Base-by-base conservation (phyloP, 92 coral and sea anemone species). In the Paramuricea clavata region DNA sequence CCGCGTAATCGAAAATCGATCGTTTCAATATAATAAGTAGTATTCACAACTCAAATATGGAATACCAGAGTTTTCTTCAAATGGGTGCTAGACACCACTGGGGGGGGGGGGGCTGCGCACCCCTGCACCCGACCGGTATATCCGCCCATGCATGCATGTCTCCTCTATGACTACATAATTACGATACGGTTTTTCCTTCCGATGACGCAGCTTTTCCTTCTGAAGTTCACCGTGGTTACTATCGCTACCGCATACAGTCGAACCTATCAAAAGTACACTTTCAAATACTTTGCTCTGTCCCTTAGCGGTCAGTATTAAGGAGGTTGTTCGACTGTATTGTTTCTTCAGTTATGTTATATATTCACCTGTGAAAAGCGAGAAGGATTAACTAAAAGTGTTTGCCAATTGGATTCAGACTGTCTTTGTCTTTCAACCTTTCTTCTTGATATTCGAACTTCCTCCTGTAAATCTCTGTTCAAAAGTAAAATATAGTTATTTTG, bases 321-420 rank as follows among this genome's bases (percentile, higher is more conserved):
- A n/a, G n/a, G n/a, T 39, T 39, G 44, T 39, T 39, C 44, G 44
- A 39, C 44, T 39, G 44, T n/a, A 15, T 4, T 61, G 9, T 5
- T 8, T 23, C 69, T 61, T 5, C 9, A 23, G 16, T 30, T 3
- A 16, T 61, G 50, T 43, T 28, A 3, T 39, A 12, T 2, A 10
- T 64, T 22, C 59, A 95, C 98, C 98, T 95, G 98, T 17, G 98
- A 89, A 60, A 95, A 95, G 43, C 98, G 86, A 16, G 92, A 89
- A 25, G 98, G 98, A 69, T 95, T 95, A 73, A 92, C 94, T 83
- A 92, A 92, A 81, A 95, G 93, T 21, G 93, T 83, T 26, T 91
- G 92, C 98, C 98, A 95, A 70, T 94, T 97, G 61, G 95, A 92
- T 70, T 95, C 98, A 1, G 98, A 89, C 39, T 65, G 70, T 21